Evolutionary conservation across 1,140 invertebrate genomes (phyloP).

Genomic region (Euwallacea similis): DNA sequence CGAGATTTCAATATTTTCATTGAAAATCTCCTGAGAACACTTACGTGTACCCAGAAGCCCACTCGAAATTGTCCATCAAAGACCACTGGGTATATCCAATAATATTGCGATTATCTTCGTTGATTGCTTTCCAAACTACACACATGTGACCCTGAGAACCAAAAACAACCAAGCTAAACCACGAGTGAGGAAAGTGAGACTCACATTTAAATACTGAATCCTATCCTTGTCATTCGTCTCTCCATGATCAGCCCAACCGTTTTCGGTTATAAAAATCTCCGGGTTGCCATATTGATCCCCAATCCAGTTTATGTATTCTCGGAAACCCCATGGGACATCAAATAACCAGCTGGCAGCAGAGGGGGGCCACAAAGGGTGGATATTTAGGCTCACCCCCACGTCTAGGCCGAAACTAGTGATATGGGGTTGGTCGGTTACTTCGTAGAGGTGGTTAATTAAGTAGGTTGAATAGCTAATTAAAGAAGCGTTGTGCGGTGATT

Average conservation of each 20-base stretch:
- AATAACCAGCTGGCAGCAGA: slow-evolving; percentile 14
- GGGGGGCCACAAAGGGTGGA: slow-evolving; percentile 11
- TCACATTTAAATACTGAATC: slow-evolving; percentile 27
- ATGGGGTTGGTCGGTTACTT: background rate
- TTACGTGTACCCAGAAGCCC: slow-evolving; percentile 18
- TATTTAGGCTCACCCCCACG: background rate
- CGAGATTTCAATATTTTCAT: background rate
- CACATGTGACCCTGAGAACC: slow-evolving; percentile 18
- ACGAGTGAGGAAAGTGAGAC: background rate
- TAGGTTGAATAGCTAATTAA: slow-evolving; percentile 39
- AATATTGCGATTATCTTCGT: slow-evolving; percentile 11
- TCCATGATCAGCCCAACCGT: slow-evolving; percentile 35
- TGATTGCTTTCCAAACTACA: slow-evolving; percentile 8
- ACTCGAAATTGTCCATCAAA: slow-evolving; percentile 28
- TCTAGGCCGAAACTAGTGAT: slow-evolving; percentile 2
- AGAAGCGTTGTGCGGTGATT: slow-evolving; percentile 34
- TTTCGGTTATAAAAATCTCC: slow-evolving; percentile 42
- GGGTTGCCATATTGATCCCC: slow-evolving; percentile 63
- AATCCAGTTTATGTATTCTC: slow-evolving; percentile 63
- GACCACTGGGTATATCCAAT: slow-evolving; percentile 20
- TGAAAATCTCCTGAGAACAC: background rate
- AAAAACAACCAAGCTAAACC: background rate
- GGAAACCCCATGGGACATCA: slow-evolving; percentile 61
- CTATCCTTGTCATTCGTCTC: slow-evolving; percentile 31
- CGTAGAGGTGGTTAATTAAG: background rate